These are phyloP conservation scores for Grallaria varia DNA, from an alignment of 2,113 vertebrate species.

Conservation along the genomic window DNA sequence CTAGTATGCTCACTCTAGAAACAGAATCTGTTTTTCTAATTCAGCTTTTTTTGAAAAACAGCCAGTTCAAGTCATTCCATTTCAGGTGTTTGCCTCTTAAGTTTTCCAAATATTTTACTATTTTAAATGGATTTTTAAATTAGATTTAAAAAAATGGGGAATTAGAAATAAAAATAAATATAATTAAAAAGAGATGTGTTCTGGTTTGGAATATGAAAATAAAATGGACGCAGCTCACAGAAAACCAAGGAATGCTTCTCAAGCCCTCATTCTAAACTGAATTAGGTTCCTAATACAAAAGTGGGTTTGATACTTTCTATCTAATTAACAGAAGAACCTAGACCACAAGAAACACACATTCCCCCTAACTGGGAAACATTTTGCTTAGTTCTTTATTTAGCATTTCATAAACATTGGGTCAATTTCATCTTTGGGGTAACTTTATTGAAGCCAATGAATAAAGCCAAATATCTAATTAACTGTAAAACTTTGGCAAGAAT, in stretches of 20 bases:
- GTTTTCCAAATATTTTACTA: slow-evolving; percentile 38
- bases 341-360: background rate
- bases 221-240: background rate
- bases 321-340: slow-evolving; percentile 36
- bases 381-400: slow-evolving; percentile 56
- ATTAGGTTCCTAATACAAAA: background rate
- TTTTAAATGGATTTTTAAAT: slow-evolving; percentile 26
- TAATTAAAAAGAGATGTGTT: slow-evolving; percentile 24
- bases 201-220: slow-evolving; percentile 37
- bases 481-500: slow-evolving; percentile 58
- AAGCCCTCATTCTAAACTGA: background rate
- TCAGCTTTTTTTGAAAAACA: slow-evolving; percentile 39
- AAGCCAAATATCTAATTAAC: slow-evolving; percentile 67
- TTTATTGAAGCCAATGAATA: slow-evolving; percentile 53
- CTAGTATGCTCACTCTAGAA: background rate
- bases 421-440: slow-evolving; percentile 58
- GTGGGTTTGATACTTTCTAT: background rate
- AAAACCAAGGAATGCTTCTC: background rate
- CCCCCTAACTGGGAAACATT: slow-evolving; percentile 14
- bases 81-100: slow-evolving; percentile 41
- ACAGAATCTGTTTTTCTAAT: slow-evolving; percentile 31
- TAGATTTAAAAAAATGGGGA: background rate
- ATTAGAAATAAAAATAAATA: slow-evolving; percentile 10
- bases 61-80: slow-evolving; percentile 12
- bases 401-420: slow-evolving; percentile 53